A percentile compares a stretch with the other conserved stretches of the same genome.
phyloP scores from a whole-genome alignment of 2,888 invertebrate genomes.

The Abrostola triplasia region DNA sequence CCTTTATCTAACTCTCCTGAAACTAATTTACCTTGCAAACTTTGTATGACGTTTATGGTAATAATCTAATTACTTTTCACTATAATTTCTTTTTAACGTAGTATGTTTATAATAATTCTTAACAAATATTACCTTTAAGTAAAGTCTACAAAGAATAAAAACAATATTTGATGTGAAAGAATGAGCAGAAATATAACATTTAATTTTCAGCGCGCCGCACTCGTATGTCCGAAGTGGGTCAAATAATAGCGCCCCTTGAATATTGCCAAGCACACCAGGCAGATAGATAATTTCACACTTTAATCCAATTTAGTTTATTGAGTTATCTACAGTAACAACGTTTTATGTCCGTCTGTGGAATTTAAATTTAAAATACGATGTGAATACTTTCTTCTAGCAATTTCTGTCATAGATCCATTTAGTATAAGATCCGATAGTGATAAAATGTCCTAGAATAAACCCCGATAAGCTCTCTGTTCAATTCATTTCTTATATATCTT shows the following conservation, averaged over 20 bases:
- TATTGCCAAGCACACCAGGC: constrained; percentile 51
- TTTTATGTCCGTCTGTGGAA: constrained; percentile 21
- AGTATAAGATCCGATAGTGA: constrained; percentile 7
- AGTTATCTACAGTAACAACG: constrained; percentile 50
- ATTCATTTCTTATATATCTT: constrained; percentile 24
- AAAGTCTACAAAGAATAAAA: not conserved
- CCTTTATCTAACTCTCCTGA: constrained; percentile 16
- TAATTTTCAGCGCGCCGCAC: constrained; percentile 27
- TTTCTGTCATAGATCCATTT: constrained; percentile 18
- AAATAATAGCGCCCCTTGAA: constrained; percentile 64
- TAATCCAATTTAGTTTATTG: constrained; percentile 62
- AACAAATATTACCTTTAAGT: not conserved
- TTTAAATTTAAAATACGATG: constrained; percentile 16
- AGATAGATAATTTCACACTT: constrained; percentile 59
- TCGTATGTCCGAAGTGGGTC: constrained; percentile 64
- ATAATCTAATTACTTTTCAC: not conserved
- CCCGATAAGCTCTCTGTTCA: constrained; percentile 14
- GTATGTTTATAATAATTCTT: no score
- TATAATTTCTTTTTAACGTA: no score
- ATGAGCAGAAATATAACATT: constrained; percentile 6
- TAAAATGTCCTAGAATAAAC: constrained; percentile 12
- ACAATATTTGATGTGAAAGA: constrained; percentile 4
- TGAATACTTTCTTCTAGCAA: constrained; percentile 11
- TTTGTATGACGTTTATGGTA: constrained; percentile 7
- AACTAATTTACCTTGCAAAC: constrained; percentile 39